These are phyloP conservation scores for Chelonus formosanus DNA, from an alignment of 2,888 invertebrate genomes.

Conservation along the genomic window DNA sequence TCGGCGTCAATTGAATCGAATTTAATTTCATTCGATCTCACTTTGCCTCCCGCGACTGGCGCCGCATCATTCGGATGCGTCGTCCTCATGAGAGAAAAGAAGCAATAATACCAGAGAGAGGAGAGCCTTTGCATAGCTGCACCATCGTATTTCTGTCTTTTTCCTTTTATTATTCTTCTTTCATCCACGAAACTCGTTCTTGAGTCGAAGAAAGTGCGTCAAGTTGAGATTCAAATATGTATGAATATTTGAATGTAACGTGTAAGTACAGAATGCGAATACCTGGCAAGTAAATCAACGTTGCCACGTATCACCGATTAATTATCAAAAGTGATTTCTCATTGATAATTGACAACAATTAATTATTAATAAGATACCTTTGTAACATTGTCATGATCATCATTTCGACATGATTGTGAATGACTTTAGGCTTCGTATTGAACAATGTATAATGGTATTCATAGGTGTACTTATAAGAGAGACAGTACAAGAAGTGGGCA, in stretches of 20 bases:
- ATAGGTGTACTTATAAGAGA: constrained; percentile 48
- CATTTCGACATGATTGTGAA: constrained; percentile 6
- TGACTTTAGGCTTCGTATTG: constrained; percentile 22
- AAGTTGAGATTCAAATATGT: constrained; percentile 32
- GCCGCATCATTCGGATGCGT: constrained; percentile 31
- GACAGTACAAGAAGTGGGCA: constrained; percentile 59
- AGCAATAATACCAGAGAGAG: constrained; percentile 15
- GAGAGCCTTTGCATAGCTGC: constrained; percentile 19
- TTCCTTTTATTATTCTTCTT: constrained; percentile 15
- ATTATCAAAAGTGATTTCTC: too few species aligned
- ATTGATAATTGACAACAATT: too few species aligned
- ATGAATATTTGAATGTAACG: constrained; percentile 30
- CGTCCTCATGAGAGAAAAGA: constrained; percentile 4
- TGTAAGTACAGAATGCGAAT: not conserved
- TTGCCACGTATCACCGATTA: too few species aligned
- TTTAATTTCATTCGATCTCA: constrained; percentile 45
- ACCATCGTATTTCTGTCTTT: constrained; percentile 22
- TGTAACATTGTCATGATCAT: too few species aligned
- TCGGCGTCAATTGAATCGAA: constrained; percentile 44
- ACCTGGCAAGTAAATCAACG: too few species aligned
- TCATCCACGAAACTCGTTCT: constrained; percentile 32
- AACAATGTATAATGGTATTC: constrained; percentile 41
- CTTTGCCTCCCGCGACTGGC: constrained; percentile 33
- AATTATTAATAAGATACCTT: too few species aligned
- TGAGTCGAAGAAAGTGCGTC: constrained; percentile 28